Percentiles rank a stretch among this genome's conserved stretches.
phyloP scores from a whole-genome alignment of 2,113 vertebrate genomes.

The Poecile atricapillus region DNA sequence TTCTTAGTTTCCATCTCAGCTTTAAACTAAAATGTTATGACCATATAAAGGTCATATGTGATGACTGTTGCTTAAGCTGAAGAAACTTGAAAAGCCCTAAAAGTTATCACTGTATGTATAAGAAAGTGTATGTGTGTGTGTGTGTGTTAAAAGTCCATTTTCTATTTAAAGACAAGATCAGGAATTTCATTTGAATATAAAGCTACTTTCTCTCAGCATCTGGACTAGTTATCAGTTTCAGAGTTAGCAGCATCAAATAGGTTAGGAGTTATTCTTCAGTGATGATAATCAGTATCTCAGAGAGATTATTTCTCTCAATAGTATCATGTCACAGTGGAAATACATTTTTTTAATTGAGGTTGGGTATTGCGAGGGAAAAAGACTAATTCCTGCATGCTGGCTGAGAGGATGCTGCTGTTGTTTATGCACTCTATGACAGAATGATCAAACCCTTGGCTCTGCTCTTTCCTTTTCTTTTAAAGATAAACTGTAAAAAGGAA shows the following conservation, averaged over 20 bases:
- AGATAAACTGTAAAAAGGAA: not conserved
- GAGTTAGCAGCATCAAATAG: not conserved
- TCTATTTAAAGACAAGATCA: not conserved
- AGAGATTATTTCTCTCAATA: not conserved
- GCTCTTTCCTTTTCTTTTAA: not conserved
- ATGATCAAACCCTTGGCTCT: not conserved
- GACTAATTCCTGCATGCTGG: not conserved
- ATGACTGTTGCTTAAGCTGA: not conserved
- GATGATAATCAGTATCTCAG: not conserved
- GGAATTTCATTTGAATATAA: not conserved
- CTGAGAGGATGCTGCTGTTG: not conserved
- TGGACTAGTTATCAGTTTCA: not conserved
- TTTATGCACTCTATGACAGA: not conserved
- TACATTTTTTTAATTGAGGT: not conserved
- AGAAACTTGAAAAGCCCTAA: not conserved
- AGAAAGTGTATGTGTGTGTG: not conserved
- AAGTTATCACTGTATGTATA: not conserved
- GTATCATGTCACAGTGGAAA: not conserved
- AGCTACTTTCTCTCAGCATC: not conserved
- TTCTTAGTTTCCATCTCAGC: not conserved
- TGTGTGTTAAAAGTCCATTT: not conserved
- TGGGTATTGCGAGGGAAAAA: not conserved
- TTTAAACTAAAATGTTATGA: not conserved
- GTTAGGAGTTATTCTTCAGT: not conserved
- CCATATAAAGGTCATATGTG: rapidly evolving